Conservation (phyloP, 2,113 vertebrate genomes). For the Dolichotis patagonum region DNA sequence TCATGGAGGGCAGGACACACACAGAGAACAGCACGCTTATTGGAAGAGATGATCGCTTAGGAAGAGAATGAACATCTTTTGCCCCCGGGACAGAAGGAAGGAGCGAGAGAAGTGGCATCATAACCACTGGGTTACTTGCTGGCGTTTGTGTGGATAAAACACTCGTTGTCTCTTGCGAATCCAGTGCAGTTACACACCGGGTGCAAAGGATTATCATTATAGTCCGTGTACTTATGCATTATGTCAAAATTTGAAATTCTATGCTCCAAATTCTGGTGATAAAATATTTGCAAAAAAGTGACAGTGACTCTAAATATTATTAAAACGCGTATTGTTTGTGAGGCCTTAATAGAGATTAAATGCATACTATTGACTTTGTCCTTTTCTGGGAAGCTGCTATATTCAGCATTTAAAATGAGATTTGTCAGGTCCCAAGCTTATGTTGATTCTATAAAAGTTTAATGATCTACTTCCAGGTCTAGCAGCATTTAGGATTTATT, state of each 20-base stretch:
- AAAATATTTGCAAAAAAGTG: slow-evolving; percentile 55
- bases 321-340: slow-evolving; percentile 67
- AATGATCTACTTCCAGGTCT: slow-evolving; percentile 82
- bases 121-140: not conserved
- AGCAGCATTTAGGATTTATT: slow-evolving; percentile 81
- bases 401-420: slow-evolving; percentile 79
- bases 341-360: slow-evolving; percentile 73
- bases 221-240: slow-evolving; percentile 15
- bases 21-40: slow-evolving; percentile 73
- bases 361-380: slow-evolving; percentile 49
- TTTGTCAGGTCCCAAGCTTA: slow-evolving; percentile 78
- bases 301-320: slow-evolving; percentile 64
- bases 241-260: slow-evolving; percentile 58
- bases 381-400: slow-evolving; percentile 65
- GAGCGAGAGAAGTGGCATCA: not conserved
- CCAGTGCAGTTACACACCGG: slow-evolving; percentile 1
- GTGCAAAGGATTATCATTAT: slow-evolving; percentile 48
- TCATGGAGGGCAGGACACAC: slow-evolving; percentile 69
- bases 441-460: slow-evolving; percentile 81
- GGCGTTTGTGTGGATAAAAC: slow-evolving; percentile 21
- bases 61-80: slow-evolving; percentile 73
- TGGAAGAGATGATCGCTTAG: slow-evolving; percentile 76
- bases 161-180: slow-evolving; percentile 56
- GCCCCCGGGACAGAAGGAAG: slow-evolving; percentile 12
- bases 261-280: slow-evolving; percentile 4